Percentiles rank a stretch among this genome's conserved stretches.
These are phyloP conservation scores for Suillia variegata DNA, from an alignment of 2,888 invertebrate species.

Conservation along the genomic window DNA sequence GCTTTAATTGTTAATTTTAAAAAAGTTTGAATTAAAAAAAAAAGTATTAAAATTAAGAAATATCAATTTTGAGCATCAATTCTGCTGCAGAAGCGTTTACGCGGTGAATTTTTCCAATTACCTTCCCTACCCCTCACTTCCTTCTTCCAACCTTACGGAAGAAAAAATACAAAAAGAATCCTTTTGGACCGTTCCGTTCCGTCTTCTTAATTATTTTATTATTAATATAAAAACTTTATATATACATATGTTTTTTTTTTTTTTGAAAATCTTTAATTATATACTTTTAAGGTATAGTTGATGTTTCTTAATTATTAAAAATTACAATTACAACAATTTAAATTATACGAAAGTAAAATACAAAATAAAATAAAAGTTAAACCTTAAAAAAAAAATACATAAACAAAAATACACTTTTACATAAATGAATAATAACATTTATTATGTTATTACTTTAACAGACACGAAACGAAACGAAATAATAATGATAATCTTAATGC, in stretches of 20 bases:
- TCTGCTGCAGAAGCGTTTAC: not conserved
- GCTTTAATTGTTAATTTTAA: constrained; percentile 17
- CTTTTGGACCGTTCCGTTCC: constrained; percentile 21
- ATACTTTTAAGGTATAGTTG: constrained; percentile 38
- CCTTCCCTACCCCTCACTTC: not conserved
- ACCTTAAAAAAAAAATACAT: constrained; percentile 5
- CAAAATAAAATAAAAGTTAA: constrained; percentile 12
- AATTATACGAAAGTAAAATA: no score
- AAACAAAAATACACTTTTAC: constrained; percentile 25
- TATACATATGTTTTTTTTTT: constrained; percentile 25
- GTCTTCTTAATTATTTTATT: constrained; percentile 14
- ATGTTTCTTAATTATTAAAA: constrained; percentile 33
- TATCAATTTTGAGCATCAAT: not conserved
- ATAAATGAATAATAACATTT: constrained; percentile 17
- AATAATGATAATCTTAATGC: constrained; percentile 20
- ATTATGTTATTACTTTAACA: constrained; percentile 28
- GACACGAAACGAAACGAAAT: no score
- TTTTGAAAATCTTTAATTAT: constrained; percentile 28
- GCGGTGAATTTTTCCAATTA: no score
- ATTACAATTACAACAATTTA: constrained; percentile 21
- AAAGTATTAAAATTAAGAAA: constrained; percentile 13
- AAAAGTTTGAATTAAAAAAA: constrained; percentile 19
- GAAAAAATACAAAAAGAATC: not conserved
- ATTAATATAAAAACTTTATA: constrained; percentile 8
- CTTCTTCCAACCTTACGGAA: not conserved